Base-by-base conservation (phyloP, 1,140 invertebrate genomes). In the Lordiphosa collinella region DNA sequence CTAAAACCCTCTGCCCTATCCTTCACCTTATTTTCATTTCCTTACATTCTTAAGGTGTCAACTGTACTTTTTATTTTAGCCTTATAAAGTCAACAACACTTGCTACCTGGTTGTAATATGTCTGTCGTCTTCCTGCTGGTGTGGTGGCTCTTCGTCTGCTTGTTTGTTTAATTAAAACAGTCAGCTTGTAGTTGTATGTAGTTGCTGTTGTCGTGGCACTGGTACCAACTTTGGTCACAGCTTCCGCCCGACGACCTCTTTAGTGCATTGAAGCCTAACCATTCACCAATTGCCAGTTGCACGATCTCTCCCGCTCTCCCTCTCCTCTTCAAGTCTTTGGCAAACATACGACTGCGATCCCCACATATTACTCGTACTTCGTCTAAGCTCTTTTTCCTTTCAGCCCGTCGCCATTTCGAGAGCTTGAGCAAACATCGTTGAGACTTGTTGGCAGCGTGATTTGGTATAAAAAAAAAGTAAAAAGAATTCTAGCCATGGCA, bases 111-210 rank as follows among this genome's bases (percentile, higher is more conserved):
- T 63, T 67, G 55, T 46, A 38, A 55, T 43, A n/a, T 52, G 18
- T 47, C 40, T 44, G 41, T 66, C 51, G 36, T 52, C 36, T 73
- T 49, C 13, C 44, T 44, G 36, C 36, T 32, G 35, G 34, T 40
- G 13, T 51, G 31, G 25, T 29, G 25, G 25, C 25, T 52, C 44
- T 43, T 51, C 50, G 57, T 54, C 16, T 43, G 34, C 73, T 63
- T 80, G 76, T 82, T 82, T 84, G 66, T 84, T 82, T 82, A 82
- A 82, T 82, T 82, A 82, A 80, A 84, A 72, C 66, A 71, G 62
- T 55, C 66, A 53, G 54, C 32, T 50, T 71, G 66, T 53, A 64
- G 74, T 22, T 22, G 18, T 22, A 3, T 22, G 18, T 22, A 3
- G 18, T 67, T 67, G 55, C 49, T 5, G 69, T 29, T 54, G 50